Evolutionary conservation across 2,113 vertebrate species (phyloP).

Genomic region (Albula glossodonta): DNA sequence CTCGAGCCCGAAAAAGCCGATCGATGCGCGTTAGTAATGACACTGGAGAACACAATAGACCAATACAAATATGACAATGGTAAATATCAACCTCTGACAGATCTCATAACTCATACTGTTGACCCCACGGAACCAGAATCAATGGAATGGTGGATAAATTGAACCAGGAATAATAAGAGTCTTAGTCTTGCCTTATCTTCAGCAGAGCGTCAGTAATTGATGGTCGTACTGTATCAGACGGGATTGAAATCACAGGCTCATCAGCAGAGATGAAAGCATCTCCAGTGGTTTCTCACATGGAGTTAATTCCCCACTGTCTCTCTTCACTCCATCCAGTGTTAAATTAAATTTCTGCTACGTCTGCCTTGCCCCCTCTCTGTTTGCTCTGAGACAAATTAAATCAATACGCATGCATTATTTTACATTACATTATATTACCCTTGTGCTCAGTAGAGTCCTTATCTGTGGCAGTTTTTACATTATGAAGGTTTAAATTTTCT

Average conservation of each 20-base stretch:
- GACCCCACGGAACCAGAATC: background rate
- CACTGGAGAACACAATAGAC: background rate
- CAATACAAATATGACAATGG: background rate
- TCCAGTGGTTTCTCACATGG: background rate
- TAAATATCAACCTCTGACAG: background rate
- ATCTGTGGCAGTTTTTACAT: background rate
- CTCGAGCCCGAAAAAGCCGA: background rate
- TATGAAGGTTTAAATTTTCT: background rate
- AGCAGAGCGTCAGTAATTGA: background rate
- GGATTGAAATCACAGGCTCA: background rate
- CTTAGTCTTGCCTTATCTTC: background rate
- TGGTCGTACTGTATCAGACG: background rate
- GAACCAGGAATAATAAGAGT: background rate
- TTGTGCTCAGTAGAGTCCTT: background rate
- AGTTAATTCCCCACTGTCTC: slow-evolving; percentile 5
- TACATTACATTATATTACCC: background rate
- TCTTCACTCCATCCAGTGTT: slow-evolving; percentile 1
- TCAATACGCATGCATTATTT: background rate
- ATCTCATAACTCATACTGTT: background rate
- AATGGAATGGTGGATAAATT: background rate
- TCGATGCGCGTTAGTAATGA: background rate
- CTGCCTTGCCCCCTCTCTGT: background rate
- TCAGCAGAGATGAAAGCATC: background rate
- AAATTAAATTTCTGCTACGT: background rate
- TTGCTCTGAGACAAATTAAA: background rate